Evolutionary conservation across 2,888 invertebrate genomes (phyloP).

Genomic region (Apodemia duryi): DNA sequence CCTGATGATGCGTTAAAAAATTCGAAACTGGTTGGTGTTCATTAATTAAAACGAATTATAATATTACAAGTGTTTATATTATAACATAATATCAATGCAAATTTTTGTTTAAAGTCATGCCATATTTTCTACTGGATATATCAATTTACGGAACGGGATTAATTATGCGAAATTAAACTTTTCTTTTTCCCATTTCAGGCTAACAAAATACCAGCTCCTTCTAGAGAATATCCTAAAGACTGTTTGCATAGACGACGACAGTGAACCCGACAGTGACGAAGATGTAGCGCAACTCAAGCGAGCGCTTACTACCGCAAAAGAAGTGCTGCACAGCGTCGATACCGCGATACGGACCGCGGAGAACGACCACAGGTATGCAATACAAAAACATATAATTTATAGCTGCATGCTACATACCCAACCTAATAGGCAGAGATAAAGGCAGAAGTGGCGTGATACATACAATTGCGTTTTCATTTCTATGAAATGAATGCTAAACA

Average conservation of each 20-base stretch:
- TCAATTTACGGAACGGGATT: neutral
- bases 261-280: conserved; percentile 41
- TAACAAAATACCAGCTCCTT: conserved; percentile 72
- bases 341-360: conserved; percentile 65
- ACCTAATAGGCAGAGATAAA: too few species aligned
- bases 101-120: too few species aligned
- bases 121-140: neutral
- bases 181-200: conserved; percentile 40
- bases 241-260: conserved; percentile 39
- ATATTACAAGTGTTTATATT: too few species aligned
- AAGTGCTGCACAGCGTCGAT: conserved; percentile 66
- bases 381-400: too few species aligned
- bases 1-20: too few species aligned
- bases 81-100: too few species aligned
- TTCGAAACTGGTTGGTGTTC: too few species aligned
- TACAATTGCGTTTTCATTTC: too few species aligned
- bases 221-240: conserved; percentile 67
- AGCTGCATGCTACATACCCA: neutral
- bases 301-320: conserved; percentile 60
- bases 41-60: too few species aligned
- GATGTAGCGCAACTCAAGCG: conserved; percentile 45
- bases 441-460: too few species aligned
- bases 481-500: too few species aligned
- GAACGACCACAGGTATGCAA: conserved; percentile 64
- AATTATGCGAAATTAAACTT: neutral